phyloP scores from a whole-genome alignment of 2,113 vertebrate species.

The Protobothrops mucrosquamatus region DNA sequence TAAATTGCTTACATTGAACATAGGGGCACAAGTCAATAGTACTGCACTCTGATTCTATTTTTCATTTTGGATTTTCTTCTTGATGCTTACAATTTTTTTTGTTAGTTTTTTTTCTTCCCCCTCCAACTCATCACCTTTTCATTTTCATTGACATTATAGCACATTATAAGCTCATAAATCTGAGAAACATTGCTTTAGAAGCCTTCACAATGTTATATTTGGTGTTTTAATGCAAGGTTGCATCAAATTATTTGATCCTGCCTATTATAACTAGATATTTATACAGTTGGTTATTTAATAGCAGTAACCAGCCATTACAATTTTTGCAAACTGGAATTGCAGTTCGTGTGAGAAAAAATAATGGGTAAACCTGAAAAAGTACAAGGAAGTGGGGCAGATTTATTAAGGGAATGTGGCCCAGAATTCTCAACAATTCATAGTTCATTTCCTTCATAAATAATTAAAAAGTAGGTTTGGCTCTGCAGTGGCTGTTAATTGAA shows the following conservation, averaged over 20 bases:
- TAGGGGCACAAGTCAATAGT: conserved; percentile 14
- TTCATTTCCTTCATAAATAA: not conserved
- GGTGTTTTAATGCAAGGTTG: conserved; percentile 31
- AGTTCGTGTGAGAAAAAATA: not conserved
- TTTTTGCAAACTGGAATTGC: conserved; percentile 45
- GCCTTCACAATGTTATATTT: conserved; percentile 18
- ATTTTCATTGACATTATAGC: conserved; percentile 31
- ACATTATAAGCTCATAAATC: conserved; percentile 47
- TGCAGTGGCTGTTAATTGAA: not conserved
- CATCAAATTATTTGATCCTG: conserved; percentile 46
- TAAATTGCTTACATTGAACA: conserved; percentile 31
- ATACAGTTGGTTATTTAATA: conserved; percentile 48
- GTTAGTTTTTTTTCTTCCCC: conserved; percentile 12
- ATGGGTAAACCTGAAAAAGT: not conserved
- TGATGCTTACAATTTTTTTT: conserved; percentile 6
- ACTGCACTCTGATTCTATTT: conserved; percentile 23
- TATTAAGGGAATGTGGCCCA: not conserved
- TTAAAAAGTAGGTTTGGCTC: not conserved
- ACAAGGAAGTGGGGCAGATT: not conserved
- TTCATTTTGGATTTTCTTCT: conserved; percentile 35
- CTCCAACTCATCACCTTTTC: conserved; percentile 35
- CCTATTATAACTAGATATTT: conserved; percentile 48
- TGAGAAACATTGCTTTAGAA: conserved; percentile 31
- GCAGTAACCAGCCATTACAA: conserved; percentile 8
- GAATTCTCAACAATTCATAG: not conserved